phyloP scores from a whole-genome alignment of 2,113 vertebrate genomes.

The Pseudopipra pipra region DNA sequence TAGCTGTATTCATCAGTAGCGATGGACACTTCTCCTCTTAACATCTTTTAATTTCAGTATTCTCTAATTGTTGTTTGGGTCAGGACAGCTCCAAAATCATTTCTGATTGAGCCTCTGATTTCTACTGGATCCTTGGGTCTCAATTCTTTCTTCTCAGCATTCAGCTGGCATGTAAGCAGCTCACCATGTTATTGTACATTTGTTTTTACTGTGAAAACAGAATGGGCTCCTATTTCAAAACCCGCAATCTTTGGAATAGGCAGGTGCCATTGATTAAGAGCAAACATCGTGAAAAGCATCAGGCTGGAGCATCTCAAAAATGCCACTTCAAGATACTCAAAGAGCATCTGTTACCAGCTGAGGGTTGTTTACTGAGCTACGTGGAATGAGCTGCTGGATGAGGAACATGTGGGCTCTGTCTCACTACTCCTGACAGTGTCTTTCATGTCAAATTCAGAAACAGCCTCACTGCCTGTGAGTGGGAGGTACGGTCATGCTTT shows the following conservation, averaged over 20 bases:
- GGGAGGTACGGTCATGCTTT: not conserved
- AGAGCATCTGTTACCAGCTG: not conserved
- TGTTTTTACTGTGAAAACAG: not conserved
- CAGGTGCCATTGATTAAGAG: not conserved
- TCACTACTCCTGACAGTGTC: not conserved
- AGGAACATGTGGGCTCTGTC: not conserved
- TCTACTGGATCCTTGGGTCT: not conserved
- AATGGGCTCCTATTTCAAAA: not conserved
- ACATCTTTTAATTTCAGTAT: not conserved
- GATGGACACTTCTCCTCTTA: not conserved
- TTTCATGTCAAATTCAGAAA: not conserved
- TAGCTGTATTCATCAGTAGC: not conserved
- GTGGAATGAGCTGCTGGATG: not conserved
- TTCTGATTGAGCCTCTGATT: not conserved
- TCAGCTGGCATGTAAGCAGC: not conserved
- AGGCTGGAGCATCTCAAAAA: not conserved
- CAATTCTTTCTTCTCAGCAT: not conserved
- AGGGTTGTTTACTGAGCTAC: not conserved
- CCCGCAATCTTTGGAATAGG: not conserved
- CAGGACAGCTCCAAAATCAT: not conserved
- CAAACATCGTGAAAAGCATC: not conserved
- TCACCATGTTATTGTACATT: not conserved
- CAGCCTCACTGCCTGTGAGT: not conserved
- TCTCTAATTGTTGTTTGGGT: not conserved
- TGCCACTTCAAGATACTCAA: not conserved